Conservation (phyloP, 37 sponge, comb jelly and placozoan genomes). For the Halichondria panicea region DNA sequence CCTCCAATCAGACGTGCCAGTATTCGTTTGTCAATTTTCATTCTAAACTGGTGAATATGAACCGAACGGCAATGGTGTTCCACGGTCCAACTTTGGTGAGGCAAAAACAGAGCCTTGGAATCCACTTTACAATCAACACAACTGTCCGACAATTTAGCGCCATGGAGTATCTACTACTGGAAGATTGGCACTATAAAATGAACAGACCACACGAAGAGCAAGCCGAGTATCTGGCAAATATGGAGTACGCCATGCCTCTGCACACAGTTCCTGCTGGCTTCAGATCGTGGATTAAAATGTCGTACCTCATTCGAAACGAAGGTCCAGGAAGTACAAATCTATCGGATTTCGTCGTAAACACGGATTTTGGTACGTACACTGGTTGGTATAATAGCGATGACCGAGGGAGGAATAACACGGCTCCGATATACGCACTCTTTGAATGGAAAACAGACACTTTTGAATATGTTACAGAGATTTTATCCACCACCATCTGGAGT, state of each 20-base stretch:
- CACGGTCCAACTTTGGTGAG: slow-evolving; percentile 41
- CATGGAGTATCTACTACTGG: slow-evolving; percentile 39
- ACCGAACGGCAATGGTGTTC: slow-evolving; percentile 49
- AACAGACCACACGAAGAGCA: not conserved
- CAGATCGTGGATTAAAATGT: slow-evolving; percentile 55
- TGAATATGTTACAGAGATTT: slow-evolving; percentile 32
- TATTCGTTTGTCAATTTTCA: slow-evolving; percentile 29
- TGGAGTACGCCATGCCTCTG: slow-evolving; percentile 12
- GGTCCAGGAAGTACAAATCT: not conserved
- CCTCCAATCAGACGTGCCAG: not conserved
- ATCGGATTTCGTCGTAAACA: slow-evolving; percentile 14
- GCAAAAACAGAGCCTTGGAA: slow-evolving; percentile 34
- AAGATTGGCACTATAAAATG: slow-evolving; percentile 3
- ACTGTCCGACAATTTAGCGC: slow-evolving; percentile 33
- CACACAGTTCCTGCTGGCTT: slow-evolving; percentile 39
- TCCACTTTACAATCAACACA: slow-evolving; percentile 40
- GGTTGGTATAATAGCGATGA: slow-evolving; percentile 11
- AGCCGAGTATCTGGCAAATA: not conserved
- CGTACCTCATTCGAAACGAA: slow-evolving; percentile 1
- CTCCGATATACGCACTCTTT: slow-evolving; percentile 28
- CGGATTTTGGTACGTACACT: slow-evolving; percentile 20
- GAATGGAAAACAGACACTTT: slow-evolving; percentile 45
- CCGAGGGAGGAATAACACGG: not conserved
- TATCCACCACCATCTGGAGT: slow-evolving; percentile 48
- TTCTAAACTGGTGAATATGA: slow-evolving; percentile 1